Base-by-base conservation (phyloP, 1,140 invertebrate genomes). In the Pseudomyrmex pallidus region DNA sequence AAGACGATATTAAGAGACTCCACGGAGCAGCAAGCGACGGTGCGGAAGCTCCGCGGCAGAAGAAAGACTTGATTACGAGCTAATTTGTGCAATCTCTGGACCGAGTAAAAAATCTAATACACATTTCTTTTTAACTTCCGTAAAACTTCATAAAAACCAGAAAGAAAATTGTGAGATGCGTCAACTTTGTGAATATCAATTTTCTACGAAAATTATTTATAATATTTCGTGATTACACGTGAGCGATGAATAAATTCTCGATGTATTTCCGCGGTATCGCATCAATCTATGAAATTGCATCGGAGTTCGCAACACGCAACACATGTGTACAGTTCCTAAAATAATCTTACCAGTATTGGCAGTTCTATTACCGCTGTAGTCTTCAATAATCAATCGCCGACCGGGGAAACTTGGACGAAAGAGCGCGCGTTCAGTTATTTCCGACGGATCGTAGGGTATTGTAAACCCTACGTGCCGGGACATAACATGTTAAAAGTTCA, bases 401-500 rank as follows among this genome's bases (percentile, higher is more conserved):
- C 35, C 35, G 35, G 35, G 35, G 17, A 2, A 67, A 68, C 15
- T 57, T 68, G 12, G 10, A 0, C 1, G 64, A 48, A 20, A 57
- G 22, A 35, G 54, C 44, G 17, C 17, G 35, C 35, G 35, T 35
- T 35, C 35, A 46, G 44, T 13, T 48, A 48, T 59, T 57, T 50
- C 68, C 22, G 54, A 25, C 22, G 20, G 9, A 50, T 20, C 46
- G 10, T 13, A 12, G 17, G 9, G 54, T 25, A 48, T 78, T 68
- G 25, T 68, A 78, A 46, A 70, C 12, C 15, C 12, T 25, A n/a
- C 8, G 35, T 35, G 17, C 13, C 5, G 76, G 15, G 12, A 48
- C 22, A 48, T 59, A 70, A 50, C 64, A 48, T 68, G 54, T 59
- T 72, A 72, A 80, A 80, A 80, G 66, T 80, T 72, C 22, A 12